Evolutionary conservation across 1,140 invertebrate species (phyloP).

Genomic region (Plutomurus gul): DNA sequence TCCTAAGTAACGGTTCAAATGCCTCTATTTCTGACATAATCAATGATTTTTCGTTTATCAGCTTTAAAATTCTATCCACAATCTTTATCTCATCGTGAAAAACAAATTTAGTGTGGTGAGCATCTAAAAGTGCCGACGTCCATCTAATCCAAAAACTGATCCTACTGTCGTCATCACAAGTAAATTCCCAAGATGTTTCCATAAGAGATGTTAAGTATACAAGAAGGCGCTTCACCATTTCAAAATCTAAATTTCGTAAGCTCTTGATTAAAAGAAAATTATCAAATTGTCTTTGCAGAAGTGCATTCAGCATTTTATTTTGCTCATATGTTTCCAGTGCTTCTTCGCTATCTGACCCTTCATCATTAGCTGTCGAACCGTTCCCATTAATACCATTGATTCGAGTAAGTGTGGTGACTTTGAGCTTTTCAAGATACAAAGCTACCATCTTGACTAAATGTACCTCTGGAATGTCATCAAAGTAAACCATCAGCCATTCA

Average conservation of each 20-base stretch:
- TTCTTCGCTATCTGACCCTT: not conserved
- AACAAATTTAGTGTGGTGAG: constrained; percentile 48
- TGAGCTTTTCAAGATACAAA: not conserved
- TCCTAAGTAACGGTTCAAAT: constrained; percentile 42
- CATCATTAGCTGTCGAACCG: not conserved
- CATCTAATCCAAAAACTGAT: constrained; percentile 38
- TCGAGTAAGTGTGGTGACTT: not conserved
- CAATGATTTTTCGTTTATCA: constrained; percentile 35
- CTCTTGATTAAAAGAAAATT: not conserved
- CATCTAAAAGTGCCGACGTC: constrained; percentile 42
- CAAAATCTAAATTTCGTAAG: constrained; percentile 26
- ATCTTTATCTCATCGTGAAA: constrained; percentile 40
- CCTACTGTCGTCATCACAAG: not conserved
- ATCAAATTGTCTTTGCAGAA: constrained; percentile 42
- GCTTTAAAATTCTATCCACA: constrained; percentile 25
- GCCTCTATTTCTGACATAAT: constrained; percentile 39
- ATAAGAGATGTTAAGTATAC: constrained; percentile 8
- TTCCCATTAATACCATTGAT: not conserved
- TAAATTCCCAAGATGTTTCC: constrained; percentile 13
- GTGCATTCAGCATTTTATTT: constrained; percentile 11
- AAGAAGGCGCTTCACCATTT: constrained; percentile 16
- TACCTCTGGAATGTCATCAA: constrained; percentile 48
- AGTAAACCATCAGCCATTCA: constrained; percentile 46
- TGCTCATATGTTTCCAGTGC: not conserved
- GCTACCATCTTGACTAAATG: constrained; percentile 32